Evolutionary conservation across 2,797 vertebrate genomes (phyloP).

Genomic region (Pseudopleuronectes americanus): DNA sequence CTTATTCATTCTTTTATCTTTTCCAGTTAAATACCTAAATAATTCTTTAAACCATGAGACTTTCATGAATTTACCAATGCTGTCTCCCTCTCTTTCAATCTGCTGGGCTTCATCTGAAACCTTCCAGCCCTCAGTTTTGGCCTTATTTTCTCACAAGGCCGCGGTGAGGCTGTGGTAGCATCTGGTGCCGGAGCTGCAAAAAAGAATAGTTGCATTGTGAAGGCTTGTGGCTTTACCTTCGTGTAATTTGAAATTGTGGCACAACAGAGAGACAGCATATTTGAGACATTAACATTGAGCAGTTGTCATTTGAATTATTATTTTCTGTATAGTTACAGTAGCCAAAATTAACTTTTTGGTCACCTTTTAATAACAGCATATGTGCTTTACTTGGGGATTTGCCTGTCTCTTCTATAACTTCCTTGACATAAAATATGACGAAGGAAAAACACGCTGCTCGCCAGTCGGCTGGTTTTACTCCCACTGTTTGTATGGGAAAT

Average conservation of each 20-base stretch:
- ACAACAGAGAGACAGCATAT: background rate
- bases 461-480: no score
- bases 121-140: background rate
- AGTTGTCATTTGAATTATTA: background rate
- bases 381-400: no score
- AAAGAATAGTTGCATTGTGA: background rate
- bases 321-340: background rate
- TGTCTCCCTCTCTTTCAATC: constrained; percentile 1
- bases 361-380: no score
- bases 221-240: constrained; percentile 7
- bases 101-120: background rate
- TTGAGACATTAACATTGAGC: background rate
- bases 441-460: no score
- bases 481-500: no score
- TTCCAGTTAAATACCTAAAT: background rate
- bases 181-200: constrained; percentile 29
- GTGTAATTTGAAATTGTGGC: background rate
- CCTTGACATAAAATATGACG: no score
- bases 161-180: constrained; percentile 34
- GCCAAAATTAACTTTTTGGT: no score
- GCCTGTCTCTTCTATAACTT: no score
- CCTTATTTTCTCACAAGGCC: constrained; percentile 37
- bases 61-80: background rate
- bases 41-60: background rate
- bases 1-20: background rate